phyloP scores from a whole-genome alignment of 2,113 vertebrate species.

The Myanophis thanlyinensis region DNA sequence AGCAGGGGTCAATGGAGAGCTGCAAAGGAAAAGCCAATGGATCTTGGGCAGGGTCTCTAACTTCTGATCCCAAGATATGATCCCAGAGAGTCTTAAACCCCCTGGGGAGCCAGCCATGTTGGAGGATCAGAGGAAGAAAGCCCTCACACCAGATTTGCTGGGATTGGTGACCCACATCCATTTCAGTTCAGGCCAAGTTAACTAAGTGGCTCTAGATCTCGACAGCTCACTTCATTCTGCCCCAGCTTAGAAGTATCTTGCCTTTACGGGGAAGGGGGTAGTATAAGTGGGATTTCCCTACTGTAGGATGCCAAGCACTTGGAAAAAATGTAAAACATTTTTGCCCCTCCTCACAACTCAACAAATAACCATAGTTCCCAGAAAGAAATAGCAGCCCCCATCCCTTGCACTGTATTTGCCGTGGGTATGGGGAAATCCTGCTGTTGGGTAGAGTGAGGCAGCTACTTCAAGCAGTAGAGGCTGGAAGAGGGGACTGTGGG shows the following conservation, averaged over 20 bases:
- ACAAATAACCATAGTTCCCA: not conserved
- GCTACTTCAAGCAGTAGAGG: not conserved
- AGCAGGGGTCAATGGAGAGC: slow-evolving; percentile 24
- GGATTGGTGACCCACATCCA: not conserved
- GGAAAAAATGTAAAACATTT: not conserved
- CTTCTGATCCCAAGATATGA: not conserved
- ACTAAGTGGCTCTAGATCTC: not conserved
- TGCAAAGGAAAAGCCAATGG: not conserved
- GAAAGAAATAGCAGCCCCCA: not conserved
- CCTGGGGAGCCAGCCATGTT: no score
- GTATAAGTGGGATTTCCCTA: not conserved
- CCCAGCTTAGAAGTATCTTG: not conserved
- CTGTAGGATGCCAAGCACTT: not conserved
- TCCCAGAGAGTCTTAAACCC: not conserved
- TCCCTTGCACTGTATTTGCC: not conserved
- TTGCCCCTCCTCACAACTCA: not conserved
- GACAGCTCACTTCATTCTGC: not conserved
- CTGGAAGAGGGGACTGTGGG: not conserved
- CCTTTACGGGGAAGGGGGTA: not conserved
- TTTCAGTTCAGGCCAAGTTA: not conserved
- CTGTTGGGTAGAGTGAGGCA: not conserved
- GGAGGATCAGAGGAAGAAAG: not conserved
- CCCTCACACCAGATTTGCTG: not conserved
- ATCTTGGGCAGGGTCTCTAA: not conserved
- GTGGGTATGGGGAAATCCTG: not conserved